phyloP scores from a whole-genome alignment of 1,140 invertebrate species.

The Drosophila bipectinata region DNA sequence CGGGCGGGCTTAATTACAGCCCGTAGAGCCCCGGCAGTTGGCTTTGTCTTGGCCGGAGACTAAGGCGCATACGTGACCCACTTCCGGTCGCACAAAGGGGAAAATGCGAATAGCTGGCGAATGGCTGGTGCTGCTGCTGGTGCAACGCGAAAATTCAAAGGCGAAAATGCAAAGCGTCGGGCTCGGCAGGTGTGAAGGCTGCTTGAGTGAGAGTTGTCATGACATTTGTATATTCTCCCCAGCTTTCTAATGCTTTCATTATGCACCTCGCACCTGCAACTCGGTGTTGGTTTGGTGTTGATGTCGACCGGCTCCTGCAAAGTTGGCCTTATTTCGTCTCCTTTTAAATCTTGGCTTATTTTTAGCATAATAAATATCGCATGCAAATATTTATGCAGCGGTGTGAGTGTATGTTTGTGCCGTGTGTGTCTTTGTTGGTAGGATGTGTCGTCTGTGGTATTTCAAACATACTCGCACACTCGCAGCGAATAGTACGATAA shows the following conservation, averaged over 20 bases:
- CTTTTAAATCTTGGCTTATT: slow-evolving; percentile 80
- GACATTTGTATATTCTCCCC: slow-evolving; percentile 57
- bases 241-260: slow-evolving; percentile 50
- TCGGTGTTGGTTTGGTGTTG: background rate
- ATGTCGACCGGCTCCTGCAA: slow-evolving; percentile 3
- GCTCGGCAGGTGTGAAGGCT: slow-evolving; percentile 62
- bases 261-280: slow-evolving; percentile 57
- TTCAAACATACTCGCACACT: background rate
- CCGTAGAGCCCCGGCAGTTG: slow-evolving; percentile 14
- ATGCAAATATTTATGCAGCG: slow-evolving; percentile 75
- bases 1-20: slow-evolving; percentile 72
- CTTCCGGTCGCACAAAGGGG: slow-evolving; percentile 69
- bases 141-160: slow-evolving; percentile 24
- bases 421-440: slow-evolving; percentile 43
- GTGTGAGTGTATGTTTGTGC: slow-evolving; percentile 11
- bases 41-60: slow-evolving; percentile 63
- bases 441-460: slow-evolving; percentile 39
- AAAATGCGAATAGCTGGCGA: slow-evolving; percentile 42
- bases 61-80: slow-evolving; percentile 74
- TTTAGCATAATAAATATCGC: slow-evolving; percentile 80
- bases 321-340: slow-evolving; percentile 72
- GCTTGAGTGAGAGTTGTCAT: slow-evolving; percentile 73
- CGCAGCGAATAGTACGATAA: slow-evolving; percentile 29
- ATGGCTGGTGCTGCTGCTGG: slow-evolving; percentile 16
- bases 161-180: slow-evolving; percentile 22